These are phyloP conservation scores for Apodemus agrarius DNA, from an alignment of 2,797 vertebrate species.

Conservation along the genomic window DNA sequence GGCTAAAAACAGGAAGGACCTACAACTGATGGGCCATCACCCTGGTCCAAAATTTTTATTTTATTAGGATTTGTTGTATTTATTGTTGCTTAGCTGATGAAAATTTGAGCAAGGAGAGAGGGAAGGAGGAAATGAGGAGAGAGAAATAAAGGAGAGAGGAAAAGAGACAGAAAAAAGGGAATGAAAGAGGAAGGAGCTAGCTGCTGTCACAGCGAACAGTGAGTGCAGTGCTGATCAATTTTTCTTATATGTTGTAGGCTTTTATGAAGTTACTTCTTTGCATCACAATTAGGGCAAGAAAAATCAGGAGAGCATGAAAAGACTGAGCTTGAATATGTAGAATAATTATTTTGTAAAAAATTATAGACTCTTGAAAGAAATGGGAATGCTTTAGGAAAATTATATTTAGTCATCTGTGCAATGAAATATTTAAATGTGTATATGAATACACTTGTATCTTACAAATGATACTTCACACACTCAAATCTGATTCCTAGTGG, in stretches of 20 bases:
- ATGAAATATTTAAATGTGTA: not conserved
- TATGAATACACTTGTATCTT: not conserved
- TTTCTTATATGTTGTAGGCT: not conserved
- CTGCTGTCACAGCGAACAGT: not conserved
- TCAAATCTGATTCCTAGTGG: not conserved
- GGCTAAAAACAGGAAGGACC: not conserved
- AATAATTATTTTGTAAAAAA: not conserved
- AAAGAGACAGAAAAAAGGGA: too few relatives aligned
- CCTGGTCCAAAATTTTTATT: not conserved
- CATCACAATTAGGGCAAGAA: not conserved
- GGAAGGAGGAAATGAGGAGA: not conserved
- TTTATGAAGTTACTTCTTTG: not conserved
- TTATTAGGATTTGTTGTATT: not conserved
- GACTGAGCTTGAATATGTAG: not conserved
- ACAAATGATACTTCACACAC: not conserved
- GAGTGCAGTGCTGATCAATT: not conserved
- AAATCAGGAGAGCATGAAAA: not conserved
- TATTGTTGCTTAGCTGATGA: not conserved
- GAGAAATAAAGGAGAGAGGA: too few relatives aligned
- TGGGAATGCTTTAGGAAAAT: not conserved
- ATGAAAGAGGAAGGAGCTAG: not conserved
- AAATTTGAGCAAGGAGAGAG: not conserved
- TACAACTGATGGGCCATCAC: too few relatives aligned
- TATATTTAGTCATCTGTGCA: not conserved
- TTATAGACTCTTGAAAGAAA: not conserved